Evolutionary conservation across 2,888 invertebrate genomes (phyloP).

Genomic region (Neoitamus cyanurus): DNA sequence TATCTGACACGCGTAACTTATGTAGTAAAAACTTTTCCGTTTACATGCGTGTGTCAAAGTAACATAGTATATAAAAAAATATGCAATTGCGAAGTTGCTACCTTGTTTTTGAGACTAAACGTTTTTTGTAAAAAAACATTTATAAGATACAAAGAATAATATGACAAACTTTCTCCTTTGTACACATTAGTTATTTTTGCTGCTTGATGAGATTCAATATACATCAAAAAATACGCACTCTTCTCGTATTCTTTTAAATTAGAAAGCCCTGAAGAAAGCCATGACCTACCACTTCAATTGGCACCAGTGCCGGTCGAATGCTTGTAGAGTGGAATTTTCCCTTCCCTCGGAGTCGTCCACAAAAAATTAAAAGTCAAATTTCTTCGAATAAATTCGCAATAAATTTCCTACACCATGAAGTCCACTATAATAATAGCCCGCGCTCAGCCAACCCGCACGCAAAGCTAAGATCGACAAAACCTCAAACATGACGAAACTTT

Average conservation of each 20-base stretch:
- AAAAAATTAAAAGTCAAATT: background rate
- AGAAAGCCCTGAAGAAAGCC: background rate
- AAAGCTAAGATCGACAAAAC: background rate
- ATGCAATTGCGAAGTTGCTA: too few relatives aligned
- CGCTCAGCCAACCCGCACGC: background rate
- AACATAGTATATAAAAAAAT: too few relatives aligned
- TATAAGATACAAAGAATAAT: too few relatives aligned
- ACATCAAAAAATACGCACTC: background rate
- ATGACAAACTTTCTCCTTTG: too few relatives aligned
- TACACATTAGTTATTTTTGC: background rate
- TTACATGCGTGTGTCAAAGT: too few relatives aligned
- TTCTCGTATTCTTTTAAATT: background rate
- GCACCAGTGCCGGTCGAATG: background rate
- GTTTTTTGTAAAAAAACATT: too few relatives aligned
- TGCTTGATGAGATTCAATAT: background rate
- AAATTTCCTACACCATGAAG: background rate
- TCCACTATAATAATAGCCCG: background rate
- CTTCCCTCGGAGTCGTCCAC: background rate
- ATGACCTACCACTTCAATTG: background rate
- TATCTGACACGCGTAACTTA: too few relatives aligned
- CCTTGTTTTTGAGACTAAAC: too few relatives aligned
- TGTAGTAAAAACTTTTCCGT: too few relatives aligned
- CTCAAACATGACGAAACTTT: background rate
- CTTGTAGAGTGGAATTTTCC: background rate
- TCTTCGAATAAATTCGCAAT: constrained; percentile 2